Evolutionary conservation across 2,888 invertebrate species (phyloP), one percentile per base, ranked within the genome.

Genomic region (Diploptera punctata): DNA sequence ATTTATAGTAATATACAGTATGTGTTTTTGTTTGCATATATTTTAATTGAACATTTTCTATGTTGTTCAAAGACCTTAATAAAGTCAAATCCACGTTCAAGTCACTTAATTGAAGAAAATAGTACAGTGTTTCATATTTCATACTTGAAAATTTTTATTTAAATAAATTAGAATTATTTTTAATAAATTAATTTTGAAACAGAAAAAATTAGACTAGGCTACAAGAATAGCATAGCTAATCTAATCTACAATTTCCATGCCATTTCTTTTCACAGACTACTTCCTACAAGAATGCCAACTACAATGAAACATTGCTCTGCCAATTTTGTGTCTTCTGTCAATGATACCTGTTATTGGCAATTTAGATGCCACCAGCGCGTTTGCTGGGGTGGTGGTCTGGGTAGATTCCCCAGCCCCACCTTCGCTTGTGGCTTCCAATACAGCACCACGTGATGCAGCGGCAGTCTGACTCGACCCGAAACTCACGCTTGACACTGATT

Each of bases 401-500:
- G 70, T 71, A 31, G 60, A 69, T 52, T 73, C 72, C 57, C 67
- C 73, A 29, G 62, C 70, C 31, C 73, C 76, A 44, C 71, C 73
- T 61, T 73, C 75, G 60, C 76, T 72, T 29, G 73, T 33, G 54
- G 47, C 76, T 74, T 29, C 75, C 75, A 38, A 71, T 52, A 24
- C 16, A 19, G 38, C 43, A 16, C 44, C 65, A 21, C 47, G 33
- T n/a, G n/a, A 19, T 2, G 43, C 65, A 16, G 75, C 75, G 16
- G 74, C 68, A 10, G 72, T 67, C n/a, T 69, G 70, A n/a, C 73
- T 75, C 18, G 77, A 77, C 68, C 76, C 78, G 67, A 76, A 73
- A 74, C 76, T 77, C 71, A 76, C 74, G 71, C 77, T 77, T 57
- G 77, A 78, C 71, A 78, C 76, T 43, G 78, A 78, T 44, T 77